Evolutionary conservation across 1,140 invertebrate species (phyloP).

Genomic region (Antheraea mylitta): DNA sequence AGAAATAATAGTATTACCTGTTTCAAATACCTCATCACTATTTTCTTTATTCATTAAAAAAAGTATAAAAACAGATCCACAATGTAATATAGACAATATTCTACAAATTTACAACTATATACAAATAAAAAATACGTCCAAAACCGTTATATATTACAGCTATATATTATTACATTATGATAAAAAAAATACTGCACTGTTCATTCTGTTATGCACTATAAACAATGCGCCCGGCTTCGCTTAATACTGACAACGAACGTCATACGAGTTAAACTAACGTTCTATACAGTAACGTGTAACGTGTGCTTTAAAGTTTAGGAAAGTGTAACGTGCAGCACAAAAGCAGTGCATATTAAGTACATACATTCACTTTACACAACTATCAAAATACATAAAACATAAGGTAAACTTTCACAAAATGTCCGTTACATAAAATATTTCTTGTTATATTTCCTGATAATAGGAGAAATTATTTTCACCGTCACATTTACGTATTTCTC

Average conservation of each 20-base stretch:
- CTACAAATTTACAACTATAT: slow-evolving; percentile 75
- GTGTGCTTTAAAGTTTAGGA: background rate
- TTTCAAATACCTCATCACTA: slow-evolving; percentile 21
- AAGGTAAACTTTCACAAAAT: background rate
- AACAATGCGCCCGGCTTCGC: slow-evolving; percentile 30
- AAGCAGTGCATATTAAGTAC: slow-evolving; percentile 40
- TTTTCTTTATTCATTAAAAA: slow-evolving; percentile 22
- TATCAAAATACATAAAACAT: slow-evolving; percentile 3
- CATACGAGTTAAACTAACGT: no score
- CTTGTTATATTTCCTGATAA: no score
- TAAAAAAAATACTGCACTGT: slow-evolving; percentile 60
- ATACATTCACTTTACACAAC: slow-evolving; percentile 6
- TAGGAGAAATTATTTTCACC: no score
- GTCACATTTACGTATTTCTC: no score
- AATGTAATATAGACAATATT: slow-evolving; percentile 47
- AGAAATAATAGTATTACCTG: slow-evolving; percentile 19
- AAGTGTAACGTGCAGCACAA: slow-evolving; percentile 27
- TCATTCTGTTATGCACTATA: slow-evolving; percentile 39
- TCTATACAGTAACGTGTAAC: no score
- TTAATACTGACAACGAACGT: slow-evolving; percentile 31
- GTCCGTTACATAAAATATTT: background rate
- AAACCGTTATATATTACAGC: slow-evolving; percentile 62
- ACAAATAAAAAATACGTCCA: slow-evolving; percentile 68
- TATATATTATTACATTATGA: slow-evolving; percentile 38
- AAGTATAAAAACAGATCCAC: slow-evolving; percentile 65